Evolutionary conservation across 1,140 invertebrate species (phyloP).

Genomic region (Whitmania pigra): DNA sequence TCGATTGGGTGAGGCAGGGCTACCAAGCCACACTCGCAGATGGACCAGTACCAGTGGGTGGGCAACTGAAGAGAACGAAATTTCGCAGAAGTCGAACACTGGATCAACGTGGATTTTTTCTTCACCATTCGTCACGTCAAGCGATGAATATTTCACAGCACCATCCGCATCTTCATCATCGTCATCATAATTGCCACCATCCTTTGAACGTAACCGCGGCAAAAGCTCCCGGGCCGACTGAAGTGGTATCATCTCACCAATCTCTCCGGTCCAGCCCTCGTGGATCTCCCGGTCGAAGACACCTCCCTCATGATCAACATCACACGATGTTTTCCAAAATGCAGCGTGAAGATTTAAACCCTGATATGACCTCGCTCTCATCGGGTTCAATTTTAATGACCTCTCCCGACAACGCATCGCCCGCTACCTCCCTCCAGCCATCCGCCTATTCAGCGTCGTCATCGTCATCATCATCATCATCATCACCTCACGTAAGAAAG

Average conservation of each 20-base stretch:
- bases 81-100: constrained; percentile 10
- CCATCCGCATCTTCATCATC: not conserved
- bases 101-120: not conserved
- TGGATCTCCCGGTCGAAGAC: not conserved
- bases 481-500: not conserved
- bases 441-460: constrained; percentile 13
- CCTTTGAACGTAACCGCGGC: constrained; percentile 21
- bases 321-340: not conserved
- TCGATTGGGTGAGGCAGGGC: constrained; percentile 16
- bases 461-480: not conserved
- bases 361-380: not conserved
- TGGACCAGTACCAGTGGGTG: not conserved
- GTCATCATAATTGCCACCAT: not conserved
- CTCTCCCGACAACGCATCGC: constrained; percentile 7
- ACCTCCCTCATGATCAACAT: not conserved
- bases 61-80: not conserved
- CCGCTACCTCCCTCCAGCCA: constrained; percentile 16
- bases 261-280: too few species aligned
- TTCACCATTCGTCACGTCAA: too few species aligned
- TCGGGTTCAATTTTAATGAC: not conserved
- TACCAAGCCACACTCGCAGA: constrained; percentile 4
- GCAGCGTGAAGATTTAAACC: not conserved
- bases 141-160: not conserved
- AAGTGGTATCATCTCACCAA: too few species aligned
- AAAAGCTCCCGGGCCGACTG: not conserved